Evolutionary conservation across 2,888 invertebrate species (phyloP).

Genomic region (Pandemis heparana): DNA sequence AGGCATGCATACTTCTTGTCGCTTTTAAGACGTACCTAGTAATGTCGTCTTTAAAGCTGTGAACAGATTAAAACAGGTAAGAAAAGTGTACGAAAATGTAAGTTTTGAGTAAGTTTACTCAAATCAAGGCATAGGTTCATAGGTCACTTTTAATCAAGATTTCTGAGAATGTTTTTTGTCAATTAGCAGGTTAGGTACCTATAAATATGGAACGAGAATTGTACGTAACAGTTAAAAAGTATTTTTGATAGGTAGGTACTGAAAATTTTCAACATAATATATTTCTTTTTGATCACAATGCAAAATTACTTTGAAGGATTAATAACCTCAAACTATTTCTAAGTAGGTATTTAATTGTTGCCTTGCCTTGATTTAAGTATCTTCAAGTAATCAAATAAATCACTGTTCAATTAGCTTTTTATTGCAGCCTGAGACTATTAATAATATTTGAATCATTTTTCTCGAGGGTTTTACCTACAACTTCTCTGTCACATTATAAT

Average conservation of each 20-base stretch:
- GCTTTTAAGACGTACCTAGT: conserved; percentile 70
- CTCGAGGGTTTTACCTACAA: background rate
- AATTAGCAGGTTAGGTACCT: no score
- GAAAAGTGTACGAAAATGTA: conserved; percentile 15
- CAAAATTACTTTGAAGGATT: no score
- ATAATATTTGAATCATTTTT: background rate
- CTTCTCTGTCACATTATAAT: background rate
- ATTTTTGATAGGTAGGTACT: no score
- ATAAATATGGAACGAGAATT: no score
- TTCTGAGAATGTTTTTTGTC: no score
- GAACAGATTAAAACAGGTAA: conserved; percentile 60
- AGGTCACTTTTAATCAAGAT: background rate
- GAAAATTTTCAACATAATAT: no score
- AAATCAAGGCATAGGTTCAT: background rate
- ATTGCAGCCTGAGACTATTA: background rate
- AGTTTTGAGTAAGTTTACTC: conserved; percentile 13
- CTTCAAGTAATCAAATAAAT: background rate
- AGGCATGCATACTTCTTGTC: conserved; percentile 41
- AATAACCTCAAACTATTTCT: no score
- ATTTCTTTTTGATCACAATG: no score
- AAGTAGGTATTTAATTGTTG: no score
- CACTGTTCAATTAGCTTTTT: background rate
- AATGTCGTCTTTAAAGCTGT: conserved; percentile 78
- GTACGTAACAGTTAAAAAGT: no score
- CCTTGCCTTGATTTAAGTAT: background rate